phyloP scores from a whole-genome alignment of 2,888 invertebrate species.

The Andricus quercusramuli region DNA sequence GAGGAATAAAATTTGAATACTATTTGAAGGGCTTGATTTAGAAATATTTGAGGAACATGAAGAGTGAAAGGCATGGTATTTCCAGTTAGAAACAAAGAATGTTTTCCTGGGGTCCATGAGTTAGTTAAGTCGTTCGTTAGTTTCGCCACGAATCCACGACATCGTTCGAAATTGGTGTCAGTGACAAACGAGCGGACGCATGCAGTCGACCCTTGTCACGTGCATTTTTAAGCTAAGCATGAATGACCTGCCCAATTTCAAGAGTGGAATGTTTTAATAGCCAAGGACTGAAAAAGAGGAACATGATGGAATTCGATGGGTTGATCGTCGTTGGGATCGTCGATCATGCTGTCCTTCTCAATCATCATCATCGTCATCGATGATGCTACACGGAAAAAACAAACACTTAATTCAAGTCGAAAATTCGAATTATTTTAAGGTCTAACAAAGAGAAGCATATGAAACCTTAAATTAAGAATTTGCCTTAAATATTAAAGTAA shows the following conservation, averaged over 20 bases:
- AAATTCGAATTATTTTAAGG: too few relatives aligned
- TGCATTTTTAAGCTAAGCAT: slow-evolving; percentile 53
- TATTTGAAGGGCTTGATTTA: slow-evolving; percentile 17
- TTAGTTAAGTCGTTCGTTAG: slow-evolving; percentile 58
- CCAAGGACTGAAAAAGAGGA: slow-evolving; percentile 44
- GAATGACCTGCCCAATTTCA: slow-evolving; percentile 56
- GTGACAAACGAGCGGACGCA: slow-evolving; percentile 58
- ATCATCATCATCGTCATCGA: slow-evolving; percentile 9
- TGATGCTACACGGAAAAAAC: too few relatives aligned
- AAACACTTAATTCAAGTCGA: too few relatives aligned
- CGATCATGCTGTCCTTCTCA: slow-evolving; percentile 29
- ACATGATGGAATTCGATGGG: slow-evolving; percentile 37
- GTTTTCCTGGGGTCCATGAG: slow-evolving; percentile 45
- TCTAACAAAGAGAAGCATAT: too few relatives aligned
- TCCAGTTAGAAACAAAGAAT: slow-evolving; percentile 36
- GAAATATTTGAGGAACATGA: background rate
- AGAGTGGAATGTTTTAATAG: slow-evolving; percentile 58
- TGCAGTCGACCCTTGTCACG: slow-evolving; percentile 57
- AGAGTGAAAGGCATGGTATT: slow-evolving; percentile 1
- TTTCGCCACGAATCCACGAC: slow-evolving; percentile 51
- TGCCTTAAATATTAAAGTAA: too few relatives aligned
- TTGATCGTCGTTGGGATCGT: slow-evolving; percentile 17
- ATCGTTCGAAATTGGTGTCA: slow-evolving; percentile 56
- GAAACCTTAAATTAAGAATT: too few relatives aligned
- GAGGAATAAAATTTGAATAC: background rate